Evolutionary conservation across 2,113 vertebrate species (phyloP), one percentile per base, ranked within the genome.

Genomic region (Austrofundulus limnaeus): DNA sequence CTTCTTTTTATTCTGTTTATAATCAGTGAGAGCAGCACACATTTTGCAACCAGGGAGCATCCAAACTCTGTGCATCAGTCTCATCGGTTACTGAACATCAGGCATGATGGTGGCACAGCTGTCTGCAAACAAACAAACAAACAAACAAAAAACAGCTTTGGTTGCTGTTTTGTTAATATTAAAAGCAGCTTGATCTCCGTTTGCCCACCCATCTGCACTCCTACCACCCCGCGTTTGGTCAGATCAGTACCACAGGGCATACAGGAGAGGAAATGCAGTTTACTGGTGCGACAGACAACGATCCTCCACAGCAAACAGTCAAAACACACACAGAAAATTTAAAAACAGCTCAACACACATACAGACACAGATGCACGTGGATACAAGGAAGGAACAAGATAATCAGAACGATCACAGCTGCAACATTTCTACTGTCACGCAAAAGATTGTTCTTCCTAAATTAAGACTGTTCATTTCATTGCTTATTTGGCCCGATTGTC

Each of bases 1-100:
- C 53, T 55, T 53, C 24, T 86, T 62, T 87, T 85, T 88, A 84
- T 89, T 83, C 85, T 48, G 70, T 62, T 82, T 77, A 79, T 82
- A 88, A 57, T 81, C 78, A 85, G 82, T 84, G 84, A 82, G 80
- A 76, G 53, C 56, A 83, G 83, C 75, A 31, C 64, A 69, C 66
- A 57, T 54, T 68, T 58, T 64, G 75, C 80, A 71, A 78, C 68
- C 67, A 75, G 47, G 61, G 60, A 83, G 72, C 80, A 79, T 72
- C 72, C 57, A 14, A 65, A 10, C 64, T 61, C 56, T 41, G 47
- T 6, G 15, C 17, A 31, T 39, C 45, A 12, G 48, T 48, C 15
- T 39, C 50, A 15, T 16, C 34, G 64, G 47, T 66, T 71, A 70
- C 54, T 24, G 62, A 80, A 51, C 63, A 59, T 31, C 68, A 66